phyloP scores from a whole-genome alignment of 1,140 invertebrate genomes.

The Atta colombica region DNA sequence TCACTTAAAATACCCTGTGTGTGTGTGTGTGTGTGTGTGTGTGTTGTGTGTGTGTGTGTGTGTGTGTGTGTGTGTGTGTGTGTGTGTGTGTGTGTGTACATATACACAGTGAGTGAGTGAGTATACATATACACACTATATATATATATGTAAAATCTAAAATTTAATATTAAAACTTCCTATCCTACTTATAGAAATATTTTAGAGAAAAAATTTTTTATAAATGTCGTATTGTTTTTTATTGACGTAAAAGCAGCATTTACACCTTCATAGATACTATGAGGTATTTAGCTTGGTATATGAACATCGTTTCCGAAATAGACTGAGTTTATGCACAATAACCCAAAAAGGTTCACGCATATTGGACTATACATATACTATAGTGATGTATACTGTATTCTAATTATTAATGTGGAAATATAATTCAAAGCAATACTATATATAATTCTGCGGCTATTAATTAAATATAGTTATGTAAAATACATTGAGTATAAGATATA shows the following conservation, averaged over 20 bases:
- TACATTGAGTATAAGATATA: conserved; percentile 47
- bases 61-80: too few relatives aligned
- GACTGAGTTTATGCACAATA: conserved; percentile 56
- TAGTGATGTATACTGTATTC: conserved; percentile 56
- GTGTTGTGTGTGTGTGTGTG: too few relatives aligned
- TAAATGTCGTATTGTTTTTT: conserved; percentile 69
- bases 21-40: too few relatives aligned
- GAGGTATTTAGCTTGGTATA: conserved; percentile 64
- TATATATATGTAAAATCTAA: background rate
- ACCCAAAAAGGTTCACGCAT: conserved; percentile 31
- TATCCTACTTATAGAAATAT: conserved; percentile 27
- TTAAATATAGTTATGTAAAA: conserved; percentile 59
- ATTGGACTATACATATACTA: conserved; percentile 51
- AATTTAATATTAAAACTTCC: conserved; percentile 32
- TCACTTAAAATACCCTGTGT: too few relatives aligned
- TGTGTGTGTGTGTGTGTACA: too few relatives aligned
- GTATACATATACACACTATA: background rate
- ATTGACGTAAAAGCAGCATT: conserved; percentile 69
- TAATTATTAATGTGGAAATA: conserved; percentile 47
- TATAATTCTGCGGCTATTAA: conserved; percentile 29
- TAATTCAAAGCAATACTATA: conserved; percentile 9
- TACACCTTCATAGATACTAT: conserved; percentile 77
- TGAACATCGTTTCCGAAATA: conserved; percentile 63
- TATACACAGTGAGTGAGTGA: too few relatives aligned
- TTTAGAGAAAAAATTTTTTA: conserved; percentile 58